phyloP scores from a whole-genome alignment of 2,888 invertebrate genomes.

The Drosophila mimetica region DNA sequence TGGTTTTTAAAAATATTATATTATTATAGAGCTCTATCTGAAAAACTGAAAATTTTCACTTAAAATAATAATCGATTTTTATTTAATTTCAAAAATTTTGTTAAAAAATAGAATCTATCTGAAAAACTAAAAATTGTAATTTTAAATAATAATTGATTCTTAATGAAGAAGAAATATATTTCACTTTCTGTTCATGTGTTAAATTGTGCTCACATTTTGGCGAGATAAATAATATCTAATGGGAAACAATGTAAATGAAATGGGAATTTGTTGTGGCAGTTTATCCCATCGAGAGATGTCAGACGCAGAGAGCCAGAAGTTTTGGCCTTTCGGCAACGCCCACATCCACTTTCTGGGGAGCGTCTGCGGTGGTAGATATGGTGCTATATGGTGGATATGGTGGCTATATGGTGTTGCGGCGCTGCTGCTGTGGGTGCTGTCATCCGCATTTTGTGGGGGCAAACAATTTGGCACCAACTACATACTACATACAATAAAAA shows the following conservation, averaged over 20 bases:
- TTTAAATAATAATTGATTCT: too few relatives aligned
- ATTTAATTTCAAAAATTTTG: too few relatives aligned
- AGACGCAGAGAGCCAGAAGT: conserved; percentile 2
- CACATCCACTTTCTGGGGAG: conserved; percentile 35
- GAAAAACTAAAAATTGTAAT: too few relatives aligned
- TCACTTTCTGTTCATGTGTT: neutral
- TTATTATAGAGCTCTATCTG: too few relatives aligned
- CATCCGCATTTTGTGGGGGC: conserved; percentile 70
- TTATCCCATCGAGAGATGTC: conserved; percentile 1
- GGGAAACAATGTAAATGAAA: neutral
- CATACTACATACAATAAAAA: conserved; percentile 32
- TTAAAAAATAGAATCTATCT: too few relatives aligned
- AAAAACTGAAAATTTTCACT: too few relatives aligned
- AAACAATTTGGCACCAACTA: conserved; percentile 67
- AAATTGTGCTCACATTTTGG: neutral
- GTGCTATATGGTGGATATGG: neutral
- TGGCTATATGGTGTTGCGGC: neutral
- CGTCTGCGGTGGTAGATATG: conserved; percentile 7
- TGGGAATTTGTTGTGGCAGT: neutral
- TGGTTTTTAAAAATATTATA: too few relatives aligned
- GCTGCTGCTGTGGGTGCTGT: conserved; percentile 59
- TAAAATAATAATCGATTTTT: too few relatives aligned
- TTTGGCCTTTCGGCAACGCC: conserved; percentile 40
- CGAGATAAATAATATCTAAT: neutral
- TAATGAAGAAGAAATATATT: too few relatives aligned